These are phyloP conservation scores for Cuniculus paca DNA, from an alignment of 2,797 vertebrate genomes.

Conservation along the genomic window DNA sequence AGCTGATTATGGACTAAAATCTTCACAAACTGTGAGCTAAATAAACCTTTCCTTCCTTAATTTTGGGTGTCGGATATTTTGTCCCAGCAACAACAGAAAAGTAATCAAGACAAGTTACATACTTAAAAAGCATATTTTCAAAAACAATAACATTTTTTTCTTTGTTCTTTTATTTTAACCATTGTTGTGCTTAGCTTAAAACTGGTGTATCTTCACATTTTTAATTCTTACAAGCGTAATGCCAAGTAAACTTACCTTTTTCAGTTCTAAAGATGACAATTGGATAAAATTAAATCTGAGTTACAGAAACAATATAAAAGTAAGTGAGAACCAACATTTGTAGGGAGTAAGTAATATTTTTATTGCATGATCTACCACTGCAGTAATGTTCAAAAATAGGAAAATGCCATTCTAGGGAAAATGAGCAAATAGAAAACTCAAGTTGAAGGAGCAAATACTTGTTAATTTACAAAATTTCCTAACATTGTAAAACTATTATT, in stretches of 20 bases:
- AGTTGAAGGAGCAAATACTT: constrained; percentile 60
- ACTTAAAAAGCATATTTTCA: constrained; percentile 21
- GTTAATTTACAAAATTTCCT: constrained; percentile 53
- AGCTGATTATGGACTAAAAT: too few relatives aligned
- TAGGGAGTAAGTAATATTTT: constrained; percentile 63
- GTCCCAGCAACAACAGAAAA: too few relatives aligned
- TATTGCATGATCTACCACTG: constrained; percentile 35
- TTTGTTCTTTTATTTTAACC: constrained; percentile 68
- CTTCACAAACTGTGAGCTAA: too few relatives aligned
- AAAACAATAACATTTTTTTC: not conserved
- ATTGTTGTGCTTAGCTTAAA: constrained; percentile 62
- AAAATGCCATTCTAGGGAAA: constrained; percentile 67
- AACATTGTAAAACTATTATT: constrained; percentile 45
- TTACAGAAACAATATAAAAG: constrained; percentile 80
- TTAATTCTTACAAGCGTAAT: constrained; percentile 61
- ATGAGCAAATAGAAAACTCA: constrained; percentile 31
- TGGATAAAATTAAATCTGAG: constrained; percentile 62
- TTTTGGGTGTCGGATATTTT: too few relatives aligned
- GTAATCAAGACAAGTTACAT: not conserved
- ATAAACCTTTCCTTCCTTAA: too few relatives aligned
- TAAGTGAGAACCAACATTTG: constrained; percentile 58
- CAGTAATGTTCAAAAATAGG: constrained; percentile 64
- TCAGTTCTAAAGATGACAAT: constrained; percentile 61
- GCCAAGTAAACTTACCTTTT: constrained; percentile 69
- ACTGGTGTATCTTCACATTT: constrained; percentile 41